Conservation (phyloP, 1,140 invertebrate genomes). For the Drosophila fuyamai region DNA sequence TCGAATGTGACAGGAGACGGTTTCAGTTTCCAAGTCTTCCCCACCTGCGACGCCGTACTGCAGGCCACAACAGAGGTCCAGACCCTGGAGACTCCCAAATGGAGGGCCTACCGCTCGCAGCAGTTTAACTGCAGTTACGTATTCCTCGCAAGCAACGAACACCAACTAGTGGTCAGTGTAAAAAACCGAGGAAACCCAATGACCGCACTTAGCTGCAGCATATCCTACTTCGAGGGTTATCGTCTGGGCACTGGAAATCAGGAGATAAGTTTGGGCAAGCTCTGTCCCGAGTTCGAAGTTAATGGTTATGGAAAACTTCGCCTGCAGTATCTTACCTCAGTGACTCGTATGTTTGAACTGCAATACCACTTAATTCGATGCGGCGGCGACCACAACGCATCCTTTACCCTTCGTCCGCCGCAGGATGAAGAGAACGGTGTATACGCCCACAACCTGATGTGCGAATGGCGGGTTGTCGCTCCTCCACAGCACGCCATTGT, state of each 20-base stretch:
- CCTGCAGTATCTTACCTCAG: constrained; percentile 35
- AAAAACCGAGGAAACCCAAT: background rate
- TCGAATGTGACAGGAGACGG: constrained; percentile 89
- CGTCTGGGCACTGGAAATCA: constrained; percentile 3
- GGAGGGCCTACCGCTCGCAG: background rate
- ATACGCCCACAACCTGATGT: constrained; percentile 86
- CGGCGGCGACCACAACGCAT: constrained; percentile 85
- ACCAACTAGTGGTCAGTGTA: constrained; percentile 48
- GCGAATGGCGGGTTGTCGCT: constrained; percentile 92
- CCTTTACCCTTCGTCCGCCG: constrained; percentile 83
- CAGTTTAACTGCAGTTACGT: constrained; percentile 38
- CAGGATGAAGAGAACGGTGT: constrained; percentile 11
- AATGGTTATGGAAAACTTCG: constrained; percentile 36
- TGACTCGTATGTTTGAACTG: constrained; percentile 85
- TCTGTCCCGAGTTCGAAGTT: constrained; percentile 65
- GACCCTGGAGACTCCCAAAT: constrained; percentile 27
- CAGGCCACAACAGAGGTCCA: constrained; percentile 85
- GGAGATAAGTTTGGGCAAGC: constrained; percentile 11
- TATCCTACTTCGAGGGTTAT: constrained; percentile 27
- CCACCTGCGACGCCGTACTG: constrained; percentile 89
- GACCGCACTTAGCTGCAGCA: background rate
- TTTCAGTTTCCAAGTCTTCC: constrained; percentile 87
- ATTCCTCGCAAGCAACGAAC: constrained; percentile 21
- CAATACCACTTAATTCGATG: constrained; percentile 85
- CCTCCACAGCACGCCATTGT: constrained; percentile 88